phyloP scores from a whole-genome alignment of 2,113 vertebrate genomes.

The Psittacara wagleri region DNA sequence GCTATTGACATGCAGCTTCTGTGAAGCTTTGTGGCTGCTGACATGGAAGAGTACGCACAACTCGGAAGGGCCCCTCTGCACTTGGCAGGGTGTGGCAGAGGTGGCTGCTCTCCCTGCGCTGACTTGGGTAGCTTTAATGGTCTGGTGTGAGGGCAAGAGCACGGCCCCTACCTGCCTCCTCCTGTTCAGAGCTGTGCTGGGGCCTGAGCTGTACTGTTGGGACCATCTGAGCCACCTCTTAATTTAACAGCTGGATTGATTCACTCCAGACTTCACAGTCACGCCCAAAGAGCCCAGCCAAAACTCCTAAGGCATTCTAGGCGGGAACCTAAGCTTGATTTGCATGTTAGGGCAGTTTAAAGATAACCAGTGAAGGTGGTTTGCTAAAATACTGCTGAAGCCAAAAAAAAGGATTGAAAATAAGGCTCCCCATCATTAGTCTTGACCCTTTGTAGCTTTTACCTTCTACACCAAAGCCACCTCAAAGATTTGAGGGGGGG shows the following conservation, averaged over 20 bases:
- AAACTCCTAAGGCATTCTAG: not conserved
- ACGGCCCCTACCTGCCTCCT: not conserved
- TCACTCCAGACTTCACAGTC: not conserved
- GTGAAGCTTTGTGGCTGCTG: slow-evolving; percentile 25
- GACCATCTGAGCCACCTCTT: not conserved
- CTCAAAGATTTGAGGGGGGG: slow-evolving; percentile 40
- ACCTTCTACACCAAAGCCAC: slow-evolving; percentile 59
- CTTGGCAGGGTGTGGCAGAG: not conserved
- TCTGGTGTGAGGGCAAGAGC: not conserved
- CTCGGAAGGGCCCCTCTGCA: not conserved
- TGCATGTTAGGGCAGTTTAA: slow-evolving; percentile 32
- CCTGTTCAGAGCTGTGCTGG: not conserved
- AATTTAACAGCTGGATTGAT: not conserved
- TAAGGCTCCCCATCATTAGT: slow-evolving; percentile 1
- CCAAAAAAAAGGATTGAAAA: not conserved
- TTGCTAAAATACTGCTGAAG: slow-evolving; percentile 40
- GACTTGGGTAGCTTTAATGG: not conserved
- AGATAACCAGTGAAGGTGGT: slow-evolving; percentile 31
- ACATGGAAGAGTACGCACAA: not conserved
- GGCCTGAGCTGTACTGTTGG: not conserved
- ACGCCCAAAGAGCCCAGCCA: not conserved
- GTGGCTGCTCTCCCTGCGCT: not conserved
- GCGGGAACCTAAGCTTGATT: not conserved
- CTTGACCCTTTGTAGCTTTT: slow-evolving; percentile 47
- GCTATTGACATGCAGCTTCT: slow-evolving; percentile 47